Evolutionary conservation across 2,113 vertebrate genomes (phyloP).

Genomic region (Brienomyrus longianalis): DNA sequence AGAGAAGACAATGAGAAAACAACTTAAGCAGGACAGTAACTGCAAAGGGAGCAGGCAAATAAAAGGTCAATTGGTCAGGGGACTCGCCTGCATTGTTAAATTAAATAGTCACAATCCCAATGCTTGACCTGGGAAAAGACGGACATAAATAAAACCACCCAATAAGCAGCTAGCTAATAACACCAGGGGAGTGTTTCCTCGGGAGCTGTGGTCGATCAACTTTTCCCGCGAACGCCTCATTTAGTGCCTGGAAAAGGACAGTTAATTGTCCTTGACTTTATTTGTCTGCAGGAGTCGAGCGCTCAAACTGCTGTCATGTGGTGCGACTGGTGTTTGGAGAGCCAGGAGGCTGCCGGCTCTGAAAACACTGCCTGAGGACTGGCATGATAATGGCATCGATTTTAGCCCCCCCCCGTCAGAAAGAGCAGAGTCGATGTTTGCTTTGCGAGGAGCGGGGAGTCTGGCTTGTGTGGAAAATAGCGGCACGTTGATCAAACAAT

Average conservation of each 20-base stretch:
- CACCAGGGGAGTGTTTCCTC: not conserved
- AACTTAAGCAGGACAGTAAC: not conserved
- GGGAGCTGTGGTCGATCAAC: not conserved
- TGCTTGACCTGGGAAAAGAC: not conserved
- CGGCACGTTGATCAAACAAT: not conserved
- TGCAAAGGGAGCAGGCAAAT: not conserved
- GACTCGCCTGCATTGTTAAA: not conserved
- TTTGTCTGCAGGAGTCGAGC: slow-evolving; percentile 43
- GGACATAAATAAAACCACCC: not conserved
- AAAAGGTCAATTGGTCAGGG: not conserved
- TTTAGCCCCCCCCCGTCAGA: slow-evolving; percentile 43
- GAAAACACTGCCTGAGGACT: slow-evolving; percentile 47
- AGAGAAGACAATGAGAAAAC: not conserved
- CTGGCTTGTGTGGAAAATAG: not conserved
- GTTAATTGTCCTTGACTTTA: slow-evolving; percentile 54
- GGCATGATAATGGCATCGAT: slow-evolving; percentile 58
- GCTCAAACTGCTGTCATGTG: slow-evolving; percentile 40
- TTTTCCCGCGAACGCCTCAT: not conserved
- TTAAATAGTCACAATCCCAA: not conserved
- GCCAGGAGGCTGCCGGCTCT: slow-evolving; percentile 35
- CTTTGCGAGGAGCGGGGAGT: slow-evolving; percentile 25
- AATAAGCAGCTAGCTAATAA: not conserved
- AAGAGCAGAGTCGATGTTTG: slow-evolving; percentile 38
- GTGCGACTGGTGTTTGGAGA: slow-evolving; percentile 45
- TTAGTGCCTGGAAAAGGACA: slow-evolving; percentile 32